phyloP scores from a whole-genome alignment of 2,113 vertebrate genomes.

The Nicator chloris region DNA sequence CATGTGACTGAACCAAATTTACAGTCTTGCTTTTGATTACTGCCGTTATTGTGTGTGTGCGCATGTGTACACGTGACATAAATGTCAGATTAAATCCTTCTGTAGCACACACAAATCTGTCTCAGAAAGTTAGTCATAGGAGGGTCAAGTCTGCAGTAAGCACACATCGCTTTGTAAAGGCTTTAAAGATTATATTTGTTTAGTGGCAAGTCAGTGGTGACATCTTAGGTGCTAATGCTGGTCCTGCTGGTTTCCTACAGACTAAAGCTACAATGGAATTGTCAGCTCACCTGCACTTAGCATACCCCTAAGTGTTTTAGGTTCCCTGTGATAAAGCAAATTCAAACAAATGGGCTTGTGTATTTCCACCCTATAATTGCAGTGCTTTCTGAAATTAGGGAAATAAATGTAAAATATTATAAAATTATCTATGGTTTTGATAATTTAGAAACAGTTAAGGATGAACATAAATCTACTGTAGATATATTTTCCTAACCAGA shows the following conservation, averaged over 20 bases:
- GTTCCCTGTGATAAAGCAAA: background rate
- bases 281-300: background rate
- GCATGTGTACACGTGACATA: no score
- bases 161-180: background rate
- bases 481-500: background rate
- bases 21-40: background rate
- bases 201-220: background rate
- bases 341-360: background rate
- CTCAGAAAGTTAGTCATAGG: background rate
- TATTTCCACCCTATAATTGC: background rate
- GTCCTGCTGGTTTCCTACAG: background rate
- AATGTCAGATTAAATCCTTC: background rate
- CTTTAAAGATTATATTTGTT: background rate
- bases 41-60: background rate
- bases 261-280: background rate
- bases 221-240: background rate
- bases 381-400: background rate
- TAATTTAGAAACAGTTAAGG: background rate
- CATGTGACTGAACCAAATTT: background rate
- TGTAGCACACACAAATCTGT: fast-evolving
- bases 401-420: background rate
- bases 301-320: background rate
- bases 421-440: background rate
- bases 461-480: background rate
- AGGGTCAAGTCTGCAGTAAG: background rate